phyloP scores from a whole-genome alignment of 2,113 vertebrate genomes.

The Speoplatyrhinus poulsoni region DNA sequence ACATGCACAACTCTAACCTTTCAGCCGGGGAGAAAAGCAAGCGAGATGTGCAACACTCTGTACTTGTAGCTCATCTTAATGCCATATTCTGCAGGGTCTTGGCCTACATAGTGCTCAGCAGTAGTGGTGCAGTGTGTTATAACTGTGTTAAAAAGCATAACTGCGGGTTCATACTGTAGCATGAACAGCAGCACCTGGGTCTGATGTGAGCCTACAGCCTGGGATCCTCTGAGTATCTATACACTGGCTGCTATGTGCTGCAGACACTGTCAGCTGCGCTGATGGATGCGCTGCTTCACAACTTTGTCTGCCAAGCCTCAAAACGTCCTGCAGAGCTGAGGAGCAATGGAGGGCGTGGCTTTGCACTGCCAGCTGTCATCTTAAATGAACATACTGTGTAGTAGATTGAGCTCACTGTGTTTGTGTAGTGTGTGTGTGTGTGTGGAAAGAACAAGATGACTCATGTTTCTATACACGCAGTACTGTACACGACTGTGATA shows the following conservation, averaged over 20 bases:
- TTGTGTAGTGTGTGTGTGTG: conserved; percentile 7
- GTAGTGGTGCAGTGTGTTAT: conserved; percentile 45
- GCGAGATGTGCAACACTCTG: conserved; percentile 36
- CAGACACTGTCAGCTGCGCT: conserved; percentile 32
- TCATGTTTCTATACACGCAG: too few species aligned
- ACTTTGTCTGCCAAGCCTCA: conserved; percentile 47
- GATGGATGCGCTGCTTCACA: conserved; percentile 35
- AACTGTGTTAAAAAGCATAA: conserved; percentile 40
- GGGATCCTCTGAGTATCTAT: conserved; percentile 38
- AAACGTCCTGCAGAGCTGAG: conserved; percentile 40
- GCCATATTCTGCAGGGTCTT: conserved; percentile 70
- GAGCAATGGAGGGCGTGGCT: conserved; percentile 18
- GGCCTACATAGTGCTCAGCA: conserved; percentile 71
- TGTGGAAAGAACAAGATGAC: not conserved
- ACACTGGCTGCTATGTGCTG: conserved; percentile 23
- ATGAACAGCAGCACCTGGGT: conserved; percentile 47
- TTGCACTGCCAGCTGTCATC: conserved; percentile 38
- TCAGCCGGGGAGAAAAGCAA: conserved; percentile 34
- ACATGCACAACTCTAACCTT: conserved; percentile 39
- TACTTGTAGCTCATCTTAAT: conserved; percentile 68
- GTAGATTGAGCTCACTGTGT: not conserved
- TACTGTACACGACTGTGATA: too few species aligned
- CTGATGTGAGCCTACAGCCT: conserved; percentile 25
- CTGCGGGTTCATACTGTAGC: conserved; percentile 32
- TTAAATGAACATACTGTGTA: conserved; percentile 19